Evolutionary conservation across 1,140 invertebrate genomes (phyloP).

Genomic region (Archegozetes longisetosus): DNA sequence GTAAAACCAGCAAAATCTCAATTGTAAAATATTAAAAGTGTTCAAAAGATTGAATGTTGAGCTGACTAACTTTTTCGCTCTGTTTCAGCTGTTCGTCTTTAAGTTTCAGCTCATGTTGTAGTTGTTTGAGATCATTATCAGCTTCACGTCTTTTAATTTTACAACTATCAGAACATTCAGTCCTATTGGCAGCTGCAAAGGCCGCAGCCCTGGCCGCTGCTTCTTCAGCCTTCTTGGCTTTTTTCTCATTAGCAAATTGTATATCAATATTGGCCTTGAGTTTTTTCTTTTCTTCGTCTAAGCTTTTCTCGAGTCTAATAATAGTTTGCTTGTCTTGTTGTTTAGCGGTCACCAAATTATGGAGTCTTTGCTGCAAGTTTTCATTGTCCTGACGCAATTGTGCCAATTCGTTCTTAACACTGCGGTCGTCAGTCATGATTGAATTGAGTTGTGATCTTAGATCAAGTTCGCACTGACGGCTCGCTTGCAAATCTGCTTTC

Average conservation of each 20-base stretch:
- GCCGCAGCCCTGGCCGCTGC: conserved; percentile 36
- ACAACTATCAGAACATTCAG: conserved; percentile 57
- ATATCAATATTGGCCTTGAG: conserved; percentile 51
- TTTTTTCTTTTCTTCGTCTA: conserved; percentile 60
- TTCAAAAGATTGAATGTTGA: no score
- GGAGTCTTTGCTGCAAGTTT: conserved; percentile 55
- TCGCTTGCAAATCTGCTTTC: conserved; percentile 51
- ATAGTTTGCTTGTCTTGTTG: conserved; percentile 62
- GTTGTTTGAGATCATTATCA: conserved; percentile 55
- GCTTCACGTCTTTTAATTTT: conserved; percentile 53
- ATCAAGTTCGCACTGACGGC: conserved; percentile 60
- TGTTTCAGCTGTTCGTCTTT: conserved; percentile 48
- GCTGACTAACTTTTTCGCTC: conserved; percentile 32
- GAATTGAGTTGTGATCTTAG: conserved; percentile 56
- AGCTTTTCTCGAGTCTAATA: conserved; percentile 52
- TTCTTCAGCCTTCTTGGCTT: conserved; percentile 48
- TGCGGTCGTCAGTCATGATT: conserved; percentile 47
- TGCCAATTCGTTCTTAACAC: conserved; percentile 51
- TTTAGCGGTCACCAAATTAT: conserved; percentile 48
- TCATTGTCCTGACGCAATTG: conserved; percentile 66
- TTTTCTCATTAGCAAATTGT: conserved; percentile 56
- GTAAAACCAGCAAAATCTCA: conserved; percentile 36
- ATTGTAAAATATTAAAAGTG: no score
- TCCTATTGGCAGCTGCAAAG: conserved; percentile 28
- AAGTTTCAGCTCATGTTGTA: conserved; percentile 52